A percentile compares a stretch with the other conserved stretches of the same genome.
phyloP scores from a whole-genome alignment of 2,113 vertebrate genomes.

The Calyptomena viridis region DNA sequence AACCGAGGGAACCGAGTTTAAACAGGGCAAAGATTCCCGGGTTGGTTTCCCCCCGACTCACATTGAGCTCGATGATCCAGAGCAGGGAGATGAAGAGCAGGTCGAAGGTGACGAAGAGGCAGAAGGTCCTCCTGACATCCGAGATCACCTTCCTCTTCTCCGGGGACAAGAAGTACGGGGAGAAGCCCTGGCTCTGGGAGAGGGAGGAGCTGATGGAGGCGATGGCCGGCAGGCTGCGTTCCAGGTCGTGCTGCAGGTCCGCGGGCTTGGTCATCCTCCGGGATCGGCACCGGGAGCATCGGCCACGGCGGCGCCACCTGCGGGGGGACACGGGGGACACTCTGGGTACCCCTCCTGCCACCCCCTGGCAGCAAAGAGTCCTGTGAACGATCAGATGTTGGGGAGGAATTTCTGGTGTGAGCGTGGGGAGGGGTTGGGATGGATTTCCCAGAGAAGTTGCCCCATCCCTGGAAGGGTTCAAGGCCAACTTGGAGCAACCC shows the following conservation, averaged over 20 bases:
- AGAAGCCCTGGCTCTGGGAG: conserved; percentile 78
- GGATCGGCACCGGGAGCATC: neutral
- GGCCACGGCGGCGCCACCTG: conserved; percentile 13
- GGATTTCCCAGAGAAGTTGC: no score
- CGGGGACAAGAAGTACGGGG: conserved; percentile 70
- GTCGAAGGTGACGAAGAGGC: conserved; percentile 97
- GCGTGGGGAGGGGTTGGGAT: no score
- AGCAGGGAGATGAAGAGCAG: conserved; percentile 94
- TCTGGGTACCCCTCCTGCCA: neutral
- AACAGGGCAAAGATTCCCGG: neutral
- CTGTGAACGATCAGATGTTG: no score
- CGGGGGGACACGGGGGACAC: neutral
- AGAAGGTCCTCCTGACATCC: conserved; percentile 96
- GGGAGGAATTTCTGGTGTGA: no score
- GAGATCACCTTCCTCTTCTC: conserved; percentile 86
- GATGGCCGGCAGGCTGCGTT: conserved; percentile 87
- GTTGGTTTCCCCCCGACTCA: conserved; percentile 56
- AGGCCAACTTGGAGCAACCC: neutral
- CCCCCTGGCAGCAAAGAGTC: neutral
- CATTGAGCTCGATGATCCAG: conserved; percentile 97
- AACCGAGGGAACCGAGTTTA: rapidly evolving
- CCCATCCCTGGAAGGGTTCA: neutral
- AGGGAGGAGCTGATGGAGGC: conserved; percentile 87
- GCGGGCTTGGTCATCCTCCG: conserved; percentile 74
- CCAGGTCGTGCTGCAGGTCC: conserved; percentile 78